Conservation (phyloP, 2,113 vertebrate genomes). For the Mobula hypostoma region DNA sequence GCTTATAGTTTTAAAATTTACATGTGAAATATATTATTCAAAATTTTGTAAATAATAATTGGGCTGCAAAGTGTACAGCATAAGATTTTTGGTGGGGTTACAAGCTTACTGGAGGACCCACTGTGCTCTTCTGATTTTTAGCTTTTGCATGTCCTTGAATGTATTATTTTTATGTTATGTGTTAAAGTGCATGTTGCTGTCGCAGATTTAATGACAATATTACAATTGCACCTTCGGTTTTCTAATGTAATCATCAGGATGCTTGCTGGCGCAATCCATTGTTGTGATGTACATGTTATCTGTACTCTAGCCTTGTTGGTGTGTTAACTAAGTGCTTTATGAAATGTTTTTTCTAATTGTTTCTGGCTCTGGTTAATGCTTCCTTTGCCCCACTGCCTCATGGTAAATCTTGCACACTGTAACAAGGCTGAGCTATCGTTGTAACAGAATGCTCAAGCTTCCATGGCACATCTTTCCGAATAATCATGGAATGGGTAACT, state of each 20-base stretch:
- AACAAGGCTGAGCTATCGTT: conserved; percentile 14
- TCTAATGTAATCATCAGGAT: conserved; percentile 51
- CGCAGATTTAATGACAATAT: conserved; percentile 42
- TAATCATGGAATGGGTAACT: background rate
- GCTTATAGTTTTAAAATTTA: background rate
- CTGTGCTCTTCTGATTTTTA: conserved; percentile 56
- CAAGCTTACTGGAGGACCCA: conserved; percentile 60
- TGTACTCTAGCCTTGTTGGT: conserved; percentile 45
- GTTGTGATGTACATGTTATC: conserved; percentile 45
- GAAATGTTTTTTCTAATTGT: conserved; percentile 43
- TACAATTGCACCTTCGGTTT: conserved; percentile 46
- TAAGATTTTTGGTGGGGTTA: background rate
- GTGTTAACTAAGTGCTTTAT: conserved; percentile 48
- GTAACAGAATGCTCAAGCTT: background rate
- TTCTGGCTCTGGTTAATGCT: conserved; percentile 46
- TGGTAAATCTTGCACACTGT: conserved; percentile 27
- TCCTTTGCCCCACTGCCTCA: conserved; percentile 44
- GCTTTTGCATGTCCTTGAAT: conserved; percentile 56
- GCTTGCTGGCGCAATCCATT: conserved; percentile 48
- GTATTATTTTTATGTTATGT: conserved; percentile 42
- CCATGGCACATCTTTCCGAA: conserved; percentile 5
- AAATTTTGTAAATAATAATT: background rate
- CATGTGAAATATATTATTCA: background rate
- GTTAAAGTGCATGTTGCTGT: conserved; percentile 56
- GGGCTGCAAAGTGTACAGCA: background rate